Conservation (phyloP, 2,113 vertebrate genomes). For the Crotalus tigris region DNA sequence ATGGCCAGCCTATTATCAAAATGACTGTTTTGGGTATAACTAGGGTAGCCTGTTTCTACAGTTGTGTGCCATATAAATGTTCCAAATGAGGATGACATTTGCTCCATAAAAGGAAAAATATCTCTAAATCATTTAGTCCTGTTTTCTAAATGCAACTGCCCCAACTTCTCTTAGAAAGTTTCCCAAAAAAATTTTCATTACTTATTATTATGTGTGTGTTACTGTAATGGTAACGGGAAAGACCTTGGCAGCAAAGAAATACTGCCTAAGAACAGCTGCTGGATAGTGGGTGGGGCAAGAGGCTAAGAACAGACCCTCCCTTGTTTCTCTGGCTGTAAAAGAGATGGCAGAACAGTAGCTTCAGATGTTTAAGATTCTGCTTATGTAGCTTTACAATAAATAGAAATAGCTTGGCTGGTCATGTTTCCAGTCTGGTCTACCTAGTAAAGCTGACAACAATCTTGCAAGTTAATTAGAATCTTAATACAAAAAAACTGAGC, state of each 20-base stretch:
- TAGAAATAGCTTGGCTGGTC: too few species aligned
- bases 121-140: background rate
- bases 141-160: background rate
- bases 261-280: too few species aligned
- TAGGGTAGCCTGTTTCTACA: background rate
- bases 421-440: too few species aligned
- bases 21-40: background rate
- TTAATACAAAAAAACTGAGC: background rate
- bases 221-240: too few species aligned
- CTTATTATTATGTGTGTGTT: background rate
- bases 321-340: too few species aligned
- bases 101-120: background rate
- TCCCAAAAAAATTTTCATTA: background rate
- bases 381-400: too few species aligned
- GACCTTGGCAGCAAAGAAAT: too few species aligned
- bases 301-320: too few species aligned
- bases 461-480: background rate
- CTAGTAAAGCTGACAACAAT: too few species aligned
- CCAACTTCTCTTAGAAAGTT: background rate
- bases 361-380: too few species aligned
- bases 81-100: background rate
- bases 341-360: too few species aligned
- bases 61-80: background rate
- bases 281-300: too few species aligned
- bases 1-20: background rate